These are phyloP conservation scores for Rhinichthys klamathensis DNA, from an alignment of 2,113 vertebrate species.

Conservation along the genomic window DNA sequence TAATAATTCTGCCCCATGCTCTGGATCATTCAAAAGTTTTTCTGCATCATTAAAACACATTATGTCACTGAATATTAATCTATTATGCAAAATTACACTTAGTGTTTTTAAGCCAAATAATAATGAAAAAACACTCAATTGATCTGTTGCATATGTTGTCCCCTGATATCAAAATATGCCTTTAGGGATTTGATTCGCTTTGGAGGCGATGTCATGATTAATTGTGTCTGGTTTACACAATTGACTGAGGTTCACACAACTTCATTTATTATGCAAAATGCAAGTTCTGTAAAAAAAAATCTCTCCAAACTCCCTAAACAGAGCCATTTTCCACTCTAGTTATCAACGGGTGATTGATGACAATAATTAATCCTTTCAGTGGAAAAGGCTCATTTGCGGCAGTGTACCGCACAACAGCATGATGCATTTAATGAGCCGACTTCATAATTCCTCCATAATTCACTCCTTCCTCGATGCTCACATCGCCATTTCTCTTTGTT, in stretches of 20 bases:
- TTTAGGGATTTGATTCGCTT: background rate
- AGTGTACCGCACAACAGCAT: slow-evolving; percentile 18
- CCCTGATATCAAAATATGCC: background rate
- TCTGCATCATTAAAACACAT: background rate
- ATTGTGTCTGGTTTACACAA: slow-evolving; percentile 31
- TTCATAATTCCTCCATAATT: slow-evolving; percentile 23
- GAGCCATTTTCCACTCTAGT: slow-evolving; percentile 37
- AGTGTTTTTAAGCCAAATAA: background rate
- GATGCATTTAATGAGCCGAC: slow-evolving; percentile 44
- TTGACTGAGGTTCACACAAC: slow-evolving; percentile 10
- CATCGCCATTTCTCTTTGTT: slow-evolving; percentile 10
- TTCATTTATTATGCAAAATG: slow-evolving; percentile 42
- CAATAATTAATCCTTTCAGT: slow-evolving; percentile 50
- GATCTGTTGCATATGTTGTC: background rate
- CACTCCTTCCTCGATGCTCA: background rate
- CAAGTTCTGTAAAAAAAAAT: slow-evolving; percentile 1
- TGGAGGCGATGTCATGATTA: background rate
- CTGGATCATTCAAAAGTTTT: background rate
- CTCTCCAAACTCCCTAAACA: slow-evolving; percentile 8
- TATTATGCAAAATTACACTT: background rate
- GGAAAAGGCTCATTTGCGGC: slow-evolving; percentile 48
- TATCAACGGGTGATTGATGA: slow-evolving; percentile 57
- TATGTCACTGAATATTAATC: background rate
- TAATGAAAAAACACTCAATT: background rate
- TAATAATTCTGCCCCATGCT: background rate